Conservation (phyloP, 2,888 invertebrate genomes). For the Rapana venosa region DNA sequence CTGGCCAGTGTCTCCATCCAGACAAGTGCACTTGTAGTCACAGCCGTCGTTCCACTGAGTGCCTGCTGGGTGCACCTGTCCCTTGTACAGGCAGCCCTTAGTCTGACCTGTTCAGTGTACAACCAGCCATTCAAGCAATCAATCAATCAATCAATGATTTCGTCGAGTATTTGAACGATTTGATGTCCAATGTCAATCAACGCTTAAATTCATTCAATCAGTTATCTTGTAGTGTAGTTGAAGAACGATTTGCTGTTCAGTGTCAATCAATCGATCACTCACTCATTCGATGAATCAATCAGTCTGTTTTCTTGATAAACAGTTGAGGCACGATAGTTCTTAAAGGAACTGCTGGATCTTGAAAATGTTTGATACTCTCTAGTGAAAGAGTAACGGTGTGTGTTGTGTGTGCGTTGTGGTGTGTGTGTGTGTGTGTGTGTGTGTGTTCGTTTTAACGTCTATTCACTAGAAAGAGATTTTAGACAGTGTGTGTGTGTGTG, state of each 20-base stretch:
- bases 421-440: background rate
- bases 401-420: too few species aligned
- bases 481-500: too few species aligned
- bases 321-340: background rate
- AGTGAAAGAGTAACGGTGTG: too few species aligned
- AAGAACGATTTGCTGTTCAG: background rate
- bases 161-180: too few species aligned
- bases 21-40: conserved; percentile 47
- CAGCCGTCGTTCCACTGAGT: conserved; percentile 49
- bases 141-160: background rate
- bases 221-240: too few species aligned
- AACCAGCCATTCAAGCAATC: background rate
- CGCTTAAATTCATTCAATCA: too few species aligned
- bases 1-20: conserved; percentile 42
- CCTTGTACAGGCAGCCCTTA: conserved; percentile 47
- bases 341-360: background rate
- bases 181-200: too few species aligned
- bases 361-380: background rate
- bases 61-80: conserved; percentile 36
- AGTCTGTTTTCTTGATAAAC: background rate
- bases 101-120: background rate
- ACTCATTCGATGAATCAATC: background rate
- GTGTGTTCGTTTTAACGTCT: too few species aligned
- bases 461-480: too few species aligned
- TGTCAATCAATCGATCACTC: background rate